Evolutionary conservation across 2,797 vertebrate species (phyloP), one percentile per base, ranked within the genome.

Genomic region (Eospalax fontanierii): DNA sequence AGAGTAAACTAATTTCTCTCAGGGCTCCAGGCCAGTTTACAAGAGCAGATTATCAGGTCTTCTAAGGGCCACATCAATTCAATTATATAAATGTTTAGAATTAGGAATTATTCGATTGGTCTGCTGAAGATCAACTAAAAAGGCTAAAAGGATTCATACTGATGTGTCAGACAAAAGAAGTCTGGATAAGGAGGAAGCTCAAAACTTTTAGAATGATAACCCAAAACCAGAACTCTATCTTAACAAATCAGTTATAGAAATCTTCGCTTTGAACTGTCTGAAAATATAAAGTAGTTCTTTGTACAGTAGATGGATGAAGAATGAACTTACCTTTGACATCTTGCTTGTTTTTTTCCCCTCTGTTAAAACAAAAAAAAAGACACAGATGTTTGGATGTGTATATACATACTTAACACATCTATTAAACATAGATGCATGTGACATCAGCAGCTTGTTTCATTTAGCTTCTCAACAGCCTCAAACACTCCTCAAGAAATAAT

Each of bases 291-390:
- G 38, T 61, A 87, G 18, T 83, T 84, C 8, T 59, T 90, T 76
- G 78, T 4, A 59, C 4, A 15, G 24, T 14, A 87, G 15, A 63
- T 8, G 50, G 0, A 85, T 6, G n/a, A 89, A 87, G 19, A 16
- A 1, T 21, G 46, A 40, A 2, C 68, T 98, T 98, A 98, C 98
- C 98, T 98, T 98, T 76, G 98, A 98, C 98, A 98, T 98, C 94
- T 97, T 98, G 81, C 94, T 22, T 18, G 88, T 84, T 93, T 81
- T 50, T 96, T 84, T 33, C 82, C 21, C 93, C 96, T 80, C 98
- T 98, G 97, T 92, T 71, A 83, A 90, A 93, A 92, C 35, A 94
- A 81, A 68, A 81, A 19, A 12, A 59, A 22, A 74, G 14, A 35
- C 15, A 35, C 15, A 70, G 0, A 61, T 1, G 16, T 73, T 5